Conservation (phyloP, 2,888 invertebrate genomes). For the Drosophila niveifrons region DNA sequence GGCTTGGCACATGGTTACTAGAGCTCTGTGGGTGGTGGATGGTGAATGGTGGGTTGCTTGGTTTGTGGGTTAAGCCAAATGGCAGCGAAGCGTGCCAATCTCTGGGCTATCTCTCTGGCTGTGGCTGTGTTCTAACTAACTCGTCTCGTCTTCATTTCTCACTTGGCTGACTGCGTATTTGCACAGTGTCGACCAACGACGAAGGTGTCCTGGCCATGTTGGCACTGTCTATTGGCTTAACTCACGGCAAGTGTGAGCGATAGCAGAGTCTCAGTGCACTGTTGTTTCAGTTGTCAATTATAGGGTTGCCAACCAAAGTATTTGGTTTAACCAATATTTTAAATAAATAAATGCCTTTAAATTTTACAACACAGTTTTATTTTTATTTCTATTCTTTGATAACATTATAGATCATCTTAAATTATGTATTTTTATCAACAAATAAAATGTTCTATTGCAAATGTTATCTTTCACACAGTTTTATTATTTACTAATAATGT, state of each 20-base stretch:
- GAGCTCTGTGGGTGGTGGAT: not conserved
- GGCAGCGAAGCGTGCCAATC: constrained; percentile 74
- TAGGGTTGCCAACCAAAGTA: constrained; percentile 52
- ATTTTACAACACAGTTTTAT: too few species aligned
- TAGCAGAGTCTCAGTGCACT: constrained; percentile 45
- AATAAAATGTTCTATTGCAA: too few species aligned
- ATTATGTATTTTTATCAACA: too few species aligned
- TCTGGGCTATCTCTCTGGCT: constrained; percentile 34
- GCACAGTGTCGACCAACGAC: constrained; percentile 43
- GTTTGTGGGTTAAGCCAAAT: constrained; percentile 6
- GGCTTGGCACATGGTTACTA: constrained; percentile 56
- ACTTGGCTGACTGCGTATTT: constrained; percentile 78
- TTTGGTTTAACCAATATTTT: too few species aligned
- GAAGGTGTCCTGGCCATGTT: constrained; percentile 56
- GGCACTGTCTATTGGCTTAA: constrained; percentile 69
- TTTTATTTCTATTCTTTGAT: too few species aligned
- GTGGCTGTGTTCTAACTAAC: constrained; percentile 49
- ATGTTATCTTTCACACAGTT: too few species aligned
- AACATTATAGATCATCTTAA: too few species aligned
- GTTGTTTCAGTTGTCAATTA: constrained; percentile 43
- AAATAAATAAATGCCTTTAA: too few species aligned
- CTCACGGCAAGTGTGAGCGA: constrained; percentile 10
- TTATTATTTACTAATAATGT: too few species aligned
- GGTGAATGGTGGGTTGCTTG: not conserved
- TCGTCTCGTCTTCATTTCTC: constrained; percentile 78